A percentile compares a stretch with the other conserved stretches of the same genome.
Evolutionary conservation across 2,888 invertebrate genomes (phyloP).

Genomic region (Cheilosia variabilis): DNA sequence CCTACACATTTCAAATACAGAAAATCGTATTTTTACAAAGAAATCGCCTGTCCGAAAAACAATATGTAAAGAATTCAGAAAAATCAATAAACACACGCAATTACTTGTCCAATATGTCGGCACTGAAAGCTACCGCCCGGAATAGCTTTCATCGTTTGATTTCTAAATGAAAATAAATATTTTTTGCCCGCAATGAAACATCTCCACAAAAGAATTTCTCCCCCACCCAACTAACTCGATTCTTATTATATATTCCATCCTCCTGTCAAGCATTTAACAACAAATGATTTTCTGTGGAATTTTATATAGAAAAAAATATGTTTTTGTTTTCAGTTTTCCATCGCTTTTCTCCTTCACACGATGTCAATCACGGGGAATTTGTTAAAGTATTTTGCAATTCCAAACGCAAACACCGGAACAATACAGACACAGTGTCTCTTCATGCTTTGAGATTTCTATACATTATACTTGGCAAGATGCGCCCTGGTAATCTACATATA

Average conservation of each 20-base stretch:
- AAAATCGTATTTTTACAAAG: background rate
- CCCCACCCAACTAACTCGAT: too few species aligned
- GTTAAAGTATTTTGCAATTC: conserved; percentile 42
- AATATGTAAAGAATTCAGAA: background rate
- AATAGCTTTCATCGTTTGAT: conserved; percentile 24
- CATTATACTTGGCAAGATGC: conserved; percentile 26
- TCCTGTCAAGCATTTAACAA: background rate
- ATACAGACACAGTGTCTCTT: background rate
- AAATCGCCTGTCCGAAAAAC: background rate
- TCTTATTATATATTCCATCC: background rate
- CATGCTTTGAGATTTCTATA: background rate
- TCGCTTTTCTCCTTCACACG: conserved; percentile 23
- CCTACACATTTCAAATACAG: too few species aligned
- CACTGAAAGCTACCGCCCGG: background rate
- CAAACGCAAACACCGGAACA: background rate
- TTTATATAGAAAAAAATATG: conserved; percentile 12
- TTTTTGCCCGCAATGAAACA: conserved; percentile 1
- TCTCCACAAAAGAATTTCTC: conserved; percentile 3
- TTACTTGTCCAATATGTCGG: conserved; percentile 23
- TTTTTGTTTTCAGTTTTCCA: background rate
- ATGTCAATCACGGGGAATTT: conserved; percentile 48
- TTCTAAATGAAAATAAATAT: conserved; percentile 33
- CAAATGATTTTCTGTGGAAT: conserved; percentile 23
- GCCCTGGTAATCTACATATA: background rate
- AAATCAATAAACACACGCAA: conserved; percentile 17